These are phyloP conservation scores for Gastracanthus pulcherrimus DNA, from an alignment of 2,888 invertebrate species.

Conservation along the genomic window DNA sequence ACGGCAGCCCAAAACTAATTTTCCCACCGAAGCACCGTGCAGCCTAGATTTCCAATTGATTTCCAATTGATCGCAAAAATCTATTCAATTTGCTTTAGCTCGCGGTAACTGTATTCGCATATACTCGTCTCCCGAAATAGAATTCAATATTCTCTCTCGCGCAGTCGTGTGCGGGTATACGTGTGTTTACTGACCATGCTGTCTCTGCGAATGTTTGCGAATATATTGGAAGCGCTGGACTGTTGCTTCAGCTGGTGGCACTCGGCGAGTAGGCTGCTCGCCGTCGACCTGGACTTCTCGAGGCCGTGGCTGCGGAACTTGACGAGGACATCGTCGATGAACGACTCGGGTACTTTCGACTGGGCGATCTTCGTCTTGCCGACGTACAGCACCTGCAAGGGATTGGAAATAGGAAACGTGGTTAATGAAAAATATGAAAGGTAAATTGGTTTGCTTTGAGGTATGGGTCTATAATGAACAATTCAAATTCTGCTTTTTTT, in stretches of 20 bases:
- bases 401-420: too few relatives aligned
- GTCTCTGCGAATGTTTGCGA: slow-evolving; percentile 68
- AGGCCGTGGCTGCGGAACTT: slow-evolving; percentile 90
- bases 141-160: not conserved
- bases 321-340: slow-evolving; percentile 93
- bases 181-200: slow-evolving; percentile 68
- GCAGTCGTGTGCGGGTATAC: too few relatives aligned
- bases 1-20: too few relatives aligned
- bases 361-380: slow-evolving; percentile 90
- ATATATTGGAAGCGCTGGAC: slow-evolving; percentile 64
- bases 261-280: slow-evolving; percentile 78
- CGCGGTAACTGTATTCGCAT: too few relatives aligned
- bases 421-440: too few relatives aligned
- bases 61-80: too few relatives aligned
- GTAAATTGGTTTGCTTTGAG: not conserved
- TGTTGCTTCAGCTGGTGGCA: slow-evolving; percentile 73
- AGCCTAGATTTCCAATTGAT: too few relatives aligned
- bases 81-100: not conserved
- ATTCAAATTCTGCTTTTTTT: too few relatives aligned
- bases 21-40: too few relatives aligned
- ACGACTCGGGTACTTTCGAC: slow-evolving; percentile 90
- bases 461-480: too few relatives aligned
- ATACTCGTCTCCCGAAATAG: not conserved
- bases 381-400: slow-evolving; percentile 90
- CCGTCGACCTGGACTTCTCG: slow-evolving; percentile 82